These are phyloP conservation scores for Salvelinus alpinus DNA, from an alignment of 2,113 vertebrate genomes.

Conservation along the genomic window DNA sequence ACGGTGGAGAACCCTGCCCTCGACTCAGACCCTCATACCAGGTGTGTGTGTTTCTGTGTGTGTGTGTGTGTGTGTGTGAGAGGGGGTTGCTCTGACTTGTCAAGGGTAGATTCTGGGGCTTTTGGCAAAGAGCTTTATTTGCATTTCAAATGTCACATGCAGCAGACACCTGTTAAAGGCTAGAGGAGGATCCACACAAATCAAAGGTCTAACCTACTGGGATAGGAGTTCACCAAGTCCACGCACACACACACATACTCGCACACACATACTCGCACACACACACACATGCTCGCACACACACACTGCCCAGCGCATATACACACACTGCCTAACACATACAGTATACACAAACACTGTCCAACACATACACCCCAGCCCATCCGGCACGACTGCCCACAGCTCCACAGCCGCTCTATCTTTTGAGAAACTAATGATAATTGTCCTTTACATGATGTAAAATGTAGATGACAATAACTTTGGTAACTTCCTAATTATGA, in stretches of 20 bases:
- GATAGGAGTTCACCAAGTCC: conserved; percentile 39
- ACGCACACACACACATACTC: background rate
- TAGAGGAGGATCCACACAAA: conserved; percentile 46
- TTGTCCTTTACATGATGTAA: conserved; percentile 50
- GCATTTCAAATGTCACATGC: conserved; percentile 64
- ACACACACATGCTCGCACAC: background rate
- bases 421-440: conserved; percentile 43
- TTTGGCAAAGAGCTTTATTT: conserved; percentile 65
- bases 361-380: background rate
- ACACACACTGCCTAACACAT: background rate
- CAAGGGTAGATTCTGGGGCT: conserved; percentile 59
- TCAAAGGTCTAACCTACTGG: conserved; percentile 62
- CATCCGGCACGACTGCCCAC: conserved; percentile 5
- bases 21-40: background rate
- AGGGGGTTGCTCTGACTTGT: conserved; percentile 48
- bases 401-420: conserved; percentile 22
- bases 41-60: conserved; percentile 4
- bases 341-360: background rate
- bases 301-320: background rate
- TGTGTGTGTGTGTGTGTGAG: conserved; percentile 22
- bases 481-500: conserved; percentile 56
- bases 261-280: background rate
- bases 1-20: background rate
- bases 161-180: conserved; percentile 59
- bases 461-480: conserved; percentile 65